Evolutionary conservation across 2,797 vertebrate species (phyloP).

Genomic region (Chelmon rostratus): DNA sequence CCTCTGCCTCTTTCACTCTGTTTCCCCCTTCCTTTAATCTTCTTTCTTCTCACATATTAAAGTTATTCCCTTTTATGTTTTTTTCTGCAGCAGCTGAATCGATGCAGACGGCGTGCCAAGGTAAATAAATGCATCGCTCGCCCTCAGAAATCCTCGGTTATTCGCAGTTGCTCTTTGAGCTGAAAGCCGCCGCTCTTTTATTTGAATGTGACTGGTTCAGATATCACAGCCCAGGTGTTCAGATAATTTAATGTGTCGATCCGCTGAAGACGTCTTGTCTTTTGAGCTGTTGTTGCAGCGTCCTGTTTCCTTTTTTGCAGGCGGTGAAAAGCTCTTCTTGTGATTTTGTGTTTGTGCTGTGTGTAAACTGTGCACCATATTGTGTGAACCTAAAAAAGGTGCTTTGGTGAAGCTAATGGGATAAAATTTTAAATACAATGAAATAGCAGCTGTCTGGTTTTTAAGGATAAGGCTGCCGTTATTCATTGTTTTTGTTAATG

Average conservation of each 20-base stretch:
- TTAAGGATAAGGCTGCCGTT: constrained; percentile 20
- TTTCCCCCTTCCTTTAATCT: constrained; percentile 52
- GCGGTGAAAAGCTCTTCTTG: not conserved
- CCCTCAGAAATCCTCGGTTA: constrained; percentile 26
- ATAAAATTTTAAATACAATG: constrained; percentile 10
- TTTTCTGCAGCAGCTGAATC: constrained; percentile 64
- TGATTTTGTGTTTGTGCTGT: constrained; percentile 13
- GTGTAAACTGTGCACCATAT: not conserved
- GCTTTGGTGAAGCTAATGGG: not conserved
- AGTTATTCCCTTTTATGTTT: constrained; percentile 68
- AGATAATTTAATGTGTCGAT: not conserved
- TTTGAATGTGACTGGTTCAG: constrained; percentile 10
- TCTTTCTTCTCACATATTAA: constrained; percentile 55
- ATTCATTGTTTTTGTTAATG: constrained; percentile 22
- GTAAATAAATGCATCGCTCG: constrained; percentile 67
- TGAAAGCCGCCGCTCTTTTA: not conserved
- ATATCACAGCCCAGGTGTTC: not conserved
- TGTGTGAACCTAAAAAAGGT: constrained; percentile 3
- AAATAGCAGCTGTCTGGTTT: constrained; percentile 9
- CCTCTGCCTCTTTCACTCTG: constrained; percentile 9
- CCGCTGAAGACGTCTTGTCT: not conserved
- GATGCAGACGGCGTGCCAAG: constrained; percentile 57
- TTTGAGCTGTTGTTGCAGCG: not conserved
- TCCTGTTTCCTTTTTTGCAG: not conserved
- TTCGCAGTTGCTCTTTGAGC: constrained; percentile 9